These are phyloP conservation scores for Tenthredo scrophulariae DNA, from an alignment of 2,888 invertebrate genomes.

Conservation along the genomic window DNA sequence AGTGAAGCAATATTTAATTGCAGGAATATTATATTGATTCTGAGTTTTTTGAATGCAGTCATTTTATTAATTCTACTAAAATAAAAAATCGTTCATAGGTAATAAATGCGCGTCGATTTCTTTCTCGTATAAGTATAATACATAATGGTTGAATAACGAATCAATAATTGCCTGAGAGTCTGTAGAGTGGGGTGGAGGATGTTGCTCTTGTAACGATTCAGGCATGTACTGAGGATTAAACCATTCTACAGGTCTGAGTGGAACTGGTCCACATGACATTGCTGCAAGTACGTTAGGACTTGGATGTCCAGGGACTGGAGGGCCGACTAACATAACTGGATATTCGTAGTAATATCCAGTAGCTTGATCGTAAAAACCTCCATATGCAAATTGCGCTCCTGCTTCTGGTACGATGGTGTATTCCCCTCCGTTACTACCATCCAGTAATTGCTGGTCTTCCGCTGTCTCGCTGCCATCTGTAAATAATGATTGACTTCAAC, in stretches of 20 bases:
- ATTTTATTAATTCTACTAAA: too few species aligned
- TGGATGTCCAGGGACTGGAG: constrained; percentile 72
- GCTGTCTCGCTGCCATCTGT: constrained; percentile 76
- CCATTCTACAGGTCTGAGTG: constrained; percentile 79
- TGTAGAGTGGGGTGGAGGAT: constrained; percentile 73
- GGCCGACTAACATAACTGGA: constrained; percentile 77
- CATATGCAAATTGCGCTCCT: constrained; percentile 69
- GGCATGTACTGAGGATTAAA: constrained; percentile 77
- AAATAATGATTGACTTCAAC: constrained; percentile 1
- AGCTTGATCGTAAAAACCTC: constrained; percentile 74
- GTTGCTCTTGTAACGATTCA: constrained; percentile 70
- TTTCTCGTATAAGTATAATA: neutral
- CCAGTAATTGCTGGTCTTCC: constrained; percentile 75
- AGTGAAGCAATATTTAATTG: neutral
- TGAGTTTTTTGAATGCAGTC: neutral
- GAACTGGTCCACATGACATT: constrained; percentile 78
- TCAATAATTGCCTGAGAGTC: constrained; percentile 68
- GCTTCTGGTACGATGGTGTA: constrained; percentile 65
- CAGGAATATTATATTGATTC: neutral
- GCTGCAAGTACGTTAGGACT: constrained; percentile 74
- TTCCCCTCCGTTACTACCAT: constrained; percentile 67
- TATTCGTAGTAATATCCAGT: constrained; percentile 76
- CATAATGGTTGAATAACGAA: neutral
- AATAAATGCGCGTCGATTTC: neutral
- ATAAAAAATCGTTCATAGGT: too few species aligned